Conservation (phyloP, 2,797 vertebrate species). For the Galago senegalensis region DNA sequence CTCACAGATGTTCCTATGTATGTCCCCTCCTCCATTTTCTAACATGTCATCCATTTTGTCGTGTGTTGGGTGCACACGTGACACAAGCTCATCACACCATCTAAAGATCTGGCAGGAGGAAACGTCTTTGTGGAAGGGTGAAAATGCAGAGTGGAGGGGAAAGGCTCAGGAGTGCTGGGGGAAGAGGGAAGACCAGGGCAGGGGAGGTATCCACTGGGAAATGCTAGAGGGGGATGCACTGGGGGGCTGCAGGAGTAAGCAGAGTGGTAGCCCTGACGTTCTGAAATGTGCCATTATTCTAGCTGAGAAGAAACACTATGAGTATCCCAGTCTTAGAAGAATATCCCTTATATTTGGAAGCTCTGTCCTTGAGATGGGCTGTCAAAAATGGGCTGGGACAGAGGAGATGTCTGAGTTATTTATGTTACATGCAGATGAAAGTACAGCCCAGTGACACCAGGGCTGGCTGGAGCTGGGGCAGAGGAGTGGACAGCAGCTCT, state of each 20-base stretch:
- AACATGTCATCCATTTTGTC: not conserved
- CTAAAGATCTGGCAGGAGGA: not conserved
- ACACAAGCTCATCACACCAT: not conserved
- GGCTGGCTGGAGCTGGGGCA: not conserved
- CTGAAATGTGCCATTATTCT: not conserved
- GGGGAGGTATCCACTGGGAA: not conserved
- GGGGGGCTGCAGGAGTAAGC: fast-evolving
- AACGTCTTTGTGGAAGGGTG: not conserved
- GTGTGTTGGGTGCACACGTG: not conserved
- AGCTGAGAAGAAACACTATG: not conserved
- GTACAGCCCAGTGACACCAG: fast-evolving
- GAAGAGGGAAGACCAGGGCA: not conserved
- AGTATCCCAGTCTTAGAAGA: not conserved
- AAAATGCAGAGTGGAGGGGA: not conserved
- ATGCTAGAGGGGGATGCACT: not conserved
- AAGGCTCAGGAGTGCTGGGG: not conserved
- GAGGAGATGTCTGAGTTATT: not conserved
- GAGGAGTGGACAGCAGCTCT: not conserved
- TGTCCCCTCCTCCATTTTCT: not conserved
- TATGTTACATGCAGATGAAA: not conserved
- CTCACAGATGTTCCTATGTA: not conserved
- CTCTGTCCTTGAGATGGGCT: not conserved
- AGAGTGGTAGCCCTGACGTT: too few relatives aligned
- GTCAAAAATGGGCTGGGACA: not conserved
- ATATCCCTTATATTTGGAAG: not conserved